Evolutionary conservation across 1,140 invertebrate species (phyloP).

Genomic region (Procambarus clarkii): DNA sequence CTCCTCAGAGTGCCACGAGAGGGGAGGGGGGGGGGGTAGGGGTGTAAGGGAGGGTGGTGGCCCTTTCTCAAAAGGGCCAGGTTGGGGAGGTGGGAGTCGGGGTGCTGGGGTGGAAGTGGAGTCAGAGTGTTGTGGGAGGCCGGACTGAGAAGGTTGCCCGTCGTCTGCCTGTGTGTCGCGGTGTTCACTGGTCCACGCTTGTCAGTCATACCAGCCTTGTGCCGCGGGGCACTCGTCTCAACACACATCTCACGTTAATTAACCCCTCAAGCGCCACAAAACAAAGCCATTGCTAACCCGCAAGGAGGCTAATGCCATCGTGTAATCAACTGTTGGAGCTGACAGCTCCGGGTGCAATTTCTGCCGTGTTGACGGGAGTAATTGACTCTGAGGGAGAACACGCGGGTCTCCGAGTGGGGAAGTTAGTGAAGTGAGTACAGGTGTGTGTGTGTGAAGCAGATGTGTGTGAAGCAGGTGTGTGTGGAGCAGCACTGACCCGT

Average conservation of each 20-base stretch:
- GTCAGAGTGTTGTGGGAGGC: slow-evolving; percentile 43
- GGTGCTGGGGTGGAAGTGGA: slow-evolving; percentile 28
- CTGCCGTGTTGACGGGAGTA: neutral
- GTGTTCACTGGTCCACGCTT: neutral
- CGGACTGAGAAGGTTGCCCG: slow-evolving; percentile 37
- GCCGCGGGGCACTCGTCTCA: too few species aligned
- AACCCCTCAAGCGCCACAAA: too few species aligned
- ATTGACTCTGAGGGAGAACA: neutral
- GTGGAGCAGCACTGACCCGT: too few species aligned
- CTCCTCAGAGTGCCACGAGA: neutral
- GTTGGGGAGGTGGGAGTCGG: neutral
- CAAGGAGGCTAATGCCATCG: neutral
- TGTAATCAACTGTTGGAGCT: neutral
- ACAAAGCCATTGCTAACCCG: too few species aligned
- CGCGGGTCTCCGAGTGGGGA: neutral
- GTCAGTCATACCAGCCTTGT: too few species aligned
- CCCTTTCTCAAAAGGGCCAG: slow-evolving; percentile 16
- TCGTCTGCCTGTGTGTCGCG: neutral
- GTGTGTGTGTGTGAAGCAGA: neutral
- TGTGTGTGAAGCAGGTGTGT: too few species aligned
- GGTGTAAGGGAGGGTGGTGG: neutral
- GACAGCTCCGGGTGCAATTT: neutral
- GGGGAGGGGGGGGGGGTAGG: neutral
- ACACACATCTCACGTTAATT: too few species aligned
- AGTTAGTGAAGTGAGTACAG: neutral